phyloP scores from a whole-genome alignment of 2,113 vertebrate species.

The Trinectes maculatus region DNA sequence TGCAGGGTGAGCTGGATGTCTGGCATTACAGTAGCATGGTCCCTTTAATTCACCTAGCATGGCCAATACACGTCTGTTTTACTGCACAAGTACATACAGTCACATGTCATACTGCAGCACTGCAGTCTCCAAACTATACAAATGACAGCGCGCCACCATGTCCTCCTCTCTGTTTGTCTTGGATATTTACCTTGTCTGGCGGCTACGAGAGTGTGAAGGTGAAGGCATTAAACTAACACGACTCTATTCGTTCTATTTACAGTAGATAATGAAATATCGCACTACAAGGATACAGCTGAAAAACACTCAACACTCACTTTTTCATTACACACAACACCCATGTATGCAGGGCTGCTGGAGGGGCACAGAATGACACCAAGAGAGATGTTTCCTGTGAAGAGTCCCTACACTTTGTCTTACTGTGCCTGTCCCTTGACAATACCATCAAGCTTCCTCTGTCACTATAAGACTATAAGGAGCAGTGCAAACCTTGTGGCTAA shows the following conservation, averaged over 20 bases:
- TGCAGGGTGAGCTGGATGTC: neutral
- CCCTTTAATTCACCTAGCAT: neutral
- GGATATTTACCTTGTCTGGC: conserved; percentile 28
- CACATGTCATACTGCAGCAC: neutral
- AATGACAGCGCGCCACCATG: conserved; percentile 8
- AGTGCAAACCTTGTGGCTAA: conserved; percentile 42
- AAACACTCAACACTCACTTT: neutral
- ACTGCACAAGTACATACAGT: neutral
- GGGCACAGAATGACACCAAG: neutral
- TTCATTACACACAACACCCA: neutral
- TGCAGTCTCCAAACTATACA: conserved; percentile 21
- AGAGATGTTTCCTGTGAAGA: neutral
- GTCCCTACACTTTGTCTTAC: neutral
- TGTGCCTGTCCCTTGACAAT: conserved; percentile 5
- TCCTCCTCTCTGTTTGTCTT: conserved; percentile 30
- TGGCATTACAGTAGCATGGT: neutral
- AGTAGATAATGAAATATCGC: neutral
- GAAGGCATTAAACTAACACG: neutral
- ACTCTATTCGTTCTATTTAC: neutral
- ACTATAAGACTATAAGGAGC: conserved; percentile 29
- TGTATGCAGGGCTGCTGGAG: neutral
- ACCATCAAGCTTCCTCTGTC: conserved; percentile 23
- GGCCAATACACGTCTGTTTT: neutral
- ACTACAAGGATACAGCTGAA: neutral
- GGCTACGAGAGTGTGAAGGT: neutral